Base-by-base conservation (phyloP, 1,140 invertebrate genomes). In the Chironomus tepperi region DNA sequence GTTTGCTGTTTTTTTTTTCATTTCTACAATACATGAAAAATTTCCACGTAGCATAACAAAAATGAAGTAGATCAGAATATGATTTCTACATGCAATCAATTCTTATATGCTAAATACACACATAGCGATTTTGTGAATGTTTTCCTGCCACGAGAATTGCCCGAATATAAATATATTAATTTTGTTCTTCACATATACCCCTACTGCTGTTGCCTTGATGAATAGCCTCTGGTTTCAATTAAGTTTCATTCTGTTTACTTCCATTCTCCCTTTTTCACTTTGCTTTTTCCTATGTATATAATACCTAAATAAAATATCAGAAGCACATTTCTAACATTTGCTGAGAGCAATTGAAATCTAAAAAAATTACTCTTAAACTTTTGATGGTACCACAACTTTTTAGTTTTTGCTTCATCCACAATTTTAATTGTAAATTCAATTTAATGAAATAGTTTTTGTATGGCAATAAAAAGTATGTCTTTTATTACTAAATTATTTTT, bases 121-220 rank as follows among this genome's bases (percentile, higher is more conserved):
- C 12, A 57, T 9, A 47, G 43, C 8, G 43, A 47, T 47, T 47
- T 47, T 47, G 8, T 34, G 24, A 57, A 12, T 57, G 47, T 10
- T 57, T 57, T 57, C n/a, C 47, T n/a, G 7, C 9, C 47, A 12
- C n/a, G 65, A 70, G n/a, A 57, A 57, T 57, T 57, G 47, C 12
- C n/a, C 12, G n/a, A 57, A 57, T 57, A 70, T 70, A 70, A 70
- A 70, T 70, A 70, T 70, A 70, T 70, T 70, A 70, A 70, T 19
- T 19, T 70, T 19, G 24, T 21, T 16, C 18, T 7, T 57, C 47
- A 15, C 47, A n/a, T 47, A 1, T 15, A 10, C 15, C 43, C 15
- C 43, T 47, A 47, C 43, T 47, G 43, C 43, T 47, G 43, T 57
- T 57, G 47, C n/a, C 16, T 67, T 18, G 65, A 70, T 70, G 65